Conservation (phyloP, 2,797 vertebrate genomes). For the Echiichthys vipera region DNA sequence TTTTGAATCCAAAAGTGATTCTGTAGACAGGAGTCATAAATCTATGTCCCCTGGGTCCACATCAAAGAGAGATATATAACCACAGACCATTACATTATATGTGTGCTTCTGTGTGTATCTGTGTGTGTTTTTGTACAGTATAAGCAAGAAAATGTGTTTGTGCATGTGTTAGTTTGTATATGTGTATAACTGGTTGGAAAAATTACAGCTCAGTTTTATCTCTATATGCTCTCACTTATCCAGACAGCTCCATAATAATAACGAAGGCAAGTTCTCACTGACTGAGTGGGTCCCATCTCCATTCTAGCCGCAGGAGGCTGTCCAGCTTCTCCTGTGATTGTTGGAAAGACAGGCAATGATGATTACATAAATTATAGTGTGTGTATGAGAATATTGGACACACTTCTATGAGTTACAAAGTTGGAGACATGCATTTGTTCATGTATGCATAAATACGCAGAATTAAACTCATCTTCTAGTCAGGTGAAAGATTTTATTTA, state of each 20-base stretch:
- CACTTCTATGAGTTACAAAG: conserved; percentile 21
- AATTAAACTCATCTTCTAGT: conserved; percentile 41
- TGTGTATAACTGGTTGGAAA: conserved; percentile 36
- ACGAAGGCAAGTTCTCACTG: conserved; percentile 41
- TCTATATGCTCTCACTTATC: conserved; percentile 48
- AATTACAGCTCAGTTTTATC: conserved; percentile 51
- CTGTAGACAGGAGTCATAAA: conserved; percentile 76
- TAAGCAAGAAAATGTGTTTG: conserved; percentile 23
- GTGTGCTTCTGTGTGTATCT: conserved; percentile 36
- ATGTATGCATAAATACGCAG: conserved; percentile 40
- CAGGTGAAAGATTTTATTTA: conserved; percentile 48
- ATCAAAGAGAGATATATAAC: conserved; percentile 65
- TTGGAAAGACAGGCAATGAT: conserved; percentile 23
- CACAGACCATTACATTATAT: conserved; percentile 60
- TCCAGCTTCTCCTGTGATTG: conserved; percentile 23
- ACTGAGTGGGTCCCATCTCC: conserved; percentile 29
- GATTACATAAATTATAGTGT: conserved; percentile 44
- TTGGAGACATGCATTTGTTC: conserved; percentile 8
- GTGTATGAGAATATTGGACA: conserved; percentile 4
- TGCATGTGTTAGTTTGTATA: conserved; percentile 2
- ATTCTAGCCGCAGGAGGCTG: conserved; percentile 29
- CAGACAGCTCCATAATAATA: conserved; percentile 59
- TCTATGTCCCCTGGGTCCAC: conserved; percentile 62
- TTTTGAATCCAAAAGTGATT: conserved; percentile 78
- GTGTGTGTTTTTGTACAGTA: conserved; percentile 20